phyloP scores from a whole-genome alignment of 64 coral and sea anemone species.

The Montipora cactus region DNA sequence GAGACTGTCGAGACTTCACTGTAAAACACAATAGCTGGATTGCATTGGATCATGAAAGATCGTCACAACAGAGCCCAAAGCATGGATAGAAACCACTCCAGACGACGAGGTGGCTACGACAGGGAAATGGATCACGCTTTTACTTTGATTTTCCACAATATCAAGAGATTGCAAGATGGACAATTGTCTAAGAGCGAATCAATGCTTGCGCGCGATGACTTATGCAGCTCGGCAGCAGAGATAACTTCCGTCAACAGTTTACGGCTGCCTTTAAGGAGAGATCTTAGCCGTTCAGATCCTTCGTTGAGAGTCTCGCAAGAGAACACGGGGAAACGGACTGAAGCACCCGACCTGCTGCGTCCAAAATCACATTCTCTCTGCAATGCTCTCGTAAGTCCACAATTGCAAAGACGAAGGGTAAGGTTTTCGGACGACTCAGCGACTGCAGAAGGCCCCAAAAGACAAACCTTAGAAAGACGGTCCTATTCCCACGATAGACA shows the following conservation, averaged over 20 bases:
- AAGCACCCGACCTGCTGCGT: neutral
- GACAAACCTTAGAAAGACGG: neutral
- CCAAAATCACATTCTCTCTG: neutral
- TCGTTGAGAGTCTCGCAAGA: neutral
- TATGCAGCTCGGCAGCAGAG: neutral
- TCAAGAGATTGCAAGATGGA: conserved; percentile 36
- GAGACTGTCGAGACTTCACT: neutral
- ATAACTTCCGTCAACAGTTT: neutral
- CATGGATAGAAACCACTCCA: neutral
- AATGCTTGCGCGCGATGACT: neutral
- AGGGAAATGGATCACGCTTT: conserved; percentile 44
- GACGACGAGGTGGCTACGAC: neutral
- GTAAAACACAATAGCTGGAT: neutral
- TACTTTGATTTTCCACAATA: conserved; percentile 47
- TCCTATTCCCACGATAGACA: neutral
- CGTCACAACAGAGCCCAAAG: neutral
- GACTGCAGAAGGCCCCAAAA: neutral
- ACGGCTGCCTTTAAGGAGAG: neutral
- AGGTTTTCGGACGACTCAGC: neutral
- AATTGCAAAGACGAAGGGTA: neutral
- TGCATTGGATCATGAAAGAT: neutral
- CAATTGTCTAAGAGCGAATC: neutral
- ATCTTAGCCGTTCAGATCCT: conserved; percentile 1
- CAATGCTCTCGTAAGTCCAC: neutral
- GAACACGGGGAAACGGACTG: neutral